phyloP scores from a whole-genome alignment of 1,140 invertebrate species.

The Drosophila sp. region DNA sequence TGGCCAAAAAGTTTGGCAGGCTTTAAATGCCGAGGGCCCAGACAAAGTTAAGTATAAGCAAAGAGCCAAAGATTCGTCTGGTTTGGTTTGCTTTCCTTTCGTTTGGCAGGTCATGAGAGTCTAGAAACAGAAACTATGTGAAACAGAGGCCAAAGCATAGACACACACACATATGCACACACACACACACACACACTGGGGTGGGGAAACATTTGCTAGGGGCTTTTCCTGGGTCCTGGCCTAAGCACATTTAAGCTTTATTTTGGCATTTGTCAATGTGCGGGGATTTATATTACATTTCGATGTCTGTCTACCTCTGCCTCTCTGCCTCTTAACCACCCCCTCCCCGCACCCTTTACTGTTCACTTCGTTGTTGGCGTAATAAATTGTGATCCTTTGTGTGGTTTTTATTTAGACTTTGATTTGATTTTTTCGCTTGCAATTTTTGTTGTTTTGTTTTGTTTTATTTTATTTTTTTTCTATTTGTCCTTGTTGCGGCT shows the following conservation, averaged over 20 bases:
- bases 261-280: constrained; percentile 81
- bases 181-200: not conserved
- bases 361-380: constrained; percentile 44
- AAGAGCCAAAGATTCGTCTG: not conserved
- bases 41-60: constrained; percentile 30
- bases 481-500: not conserved
- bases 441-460: constrained; percentile 19
- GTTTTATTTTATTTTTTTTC: not conserved
- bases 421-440: constrained; percentile 71
- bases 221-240: constrained; percentile 27
- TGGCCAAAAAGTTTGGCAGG: constrained; percentile 37
- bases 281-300: constrained; percentile 72
- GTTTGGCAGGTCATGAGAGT: constrained; percentile 2
- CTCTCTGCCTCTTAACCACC: not conserved
- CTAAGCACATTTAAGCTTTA: constrained; percentile 79
- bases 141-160: constrained; percentile 42
- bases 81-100: not conserved
- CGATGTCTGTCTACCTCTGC: constrained; percentile 42
- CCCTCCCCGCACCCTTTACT: not conserved
- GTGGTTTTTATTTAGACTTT: constrained; percentile 72
- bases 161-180: not conserved
- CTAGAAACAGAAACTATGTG: constrained; percentile 49
- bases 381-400: constrained; percentile 77
- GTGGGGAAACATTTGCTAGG: constrained; percentile 7
- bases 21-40: constrained; percentile 23